Evolutionary conservation across 2,888 invertebrate genomes (phyloP).

Genomic region (Metopia argyrocephala): DNA sequence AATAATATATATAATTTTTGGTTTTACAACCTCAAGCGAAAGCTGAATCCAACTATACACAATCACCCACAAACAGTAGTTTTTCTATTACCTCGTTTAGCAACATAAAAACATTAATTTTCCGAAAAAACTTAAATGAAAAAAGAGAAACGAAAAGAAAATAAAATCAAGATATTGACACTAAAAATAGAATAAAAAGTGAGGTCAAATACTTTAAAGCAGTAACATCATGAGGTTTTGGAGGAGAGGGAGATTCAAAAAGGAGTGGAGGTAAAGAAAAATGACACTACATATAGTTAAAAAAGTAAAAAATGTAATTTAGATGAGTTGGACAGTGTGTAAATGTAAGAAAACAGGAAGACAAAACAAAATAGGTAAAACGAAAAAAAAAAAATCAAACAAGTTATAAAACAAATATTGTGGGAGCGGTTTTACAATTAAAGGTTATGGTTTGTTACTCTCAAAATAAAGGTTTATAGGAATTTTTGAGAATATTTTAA

Average conservation of each 20-base stretch:
- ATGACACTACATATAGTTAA: background rate
- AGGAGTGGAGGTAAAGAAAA: background rate
- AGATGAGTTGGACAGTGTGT: background rate
- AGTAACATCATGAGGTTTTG: conserved; percentile 42
- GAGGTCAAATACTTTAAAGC: conserved; percentile 8
- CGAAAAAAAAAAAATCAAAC: background rate
- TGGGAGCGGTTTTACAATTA: background rate
- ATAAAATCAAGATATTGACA: conserved; percentile 48
- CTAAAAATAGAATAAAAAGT: background rate
- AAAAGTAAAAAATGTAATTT: background rate
- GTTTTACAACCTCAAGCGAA: conserved; percentile 15
- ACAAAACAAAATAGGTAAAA: background rate
- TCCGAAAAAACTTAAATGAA: background rate
- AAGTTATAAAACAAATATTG: background rate
- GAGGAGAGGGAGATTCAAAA: background rate
- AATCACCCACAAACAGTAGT: background rate
- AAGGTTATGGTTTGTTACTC: background rate
- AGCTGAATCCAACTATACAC: background rate
- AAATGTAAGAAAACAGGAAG: background rate
- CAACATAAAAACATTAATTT: conserved; percentile 43
- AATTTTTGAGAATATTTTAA: too few species aligned
- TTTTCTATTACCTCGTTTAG: background rate
- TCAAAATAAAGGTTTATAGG: background rate
- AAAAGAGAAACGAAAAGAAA: background rate
- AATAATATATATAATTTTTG: conserved; percentile 20